phyloP scores from a whole-genome alignment of 2,888 invertebrate genomes.

The Dryobotodes eremita region DNA sequence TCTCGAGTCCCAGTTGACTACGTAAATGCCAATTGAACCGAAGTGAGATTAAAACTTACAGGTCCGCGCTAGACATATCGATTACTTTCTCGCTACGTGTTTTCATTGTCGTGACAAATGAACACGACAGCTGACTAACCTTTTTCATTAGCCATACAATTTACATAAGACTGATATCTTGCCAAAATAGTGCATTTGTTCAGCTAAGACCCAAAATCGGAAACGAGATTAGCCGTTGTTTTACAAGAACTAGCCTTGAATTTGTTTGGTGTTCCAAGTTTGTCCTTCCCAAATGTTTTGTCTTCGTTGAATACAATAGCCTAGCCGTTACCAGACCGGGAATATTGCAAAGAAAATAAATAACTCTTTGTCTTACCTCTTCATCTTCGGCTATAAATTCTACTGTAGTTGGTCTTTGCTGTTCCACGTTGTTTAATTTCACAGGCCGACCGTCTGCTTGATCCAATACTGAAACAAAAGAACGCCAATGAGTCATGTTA shows the following conservation, averaged over 20 bases:
- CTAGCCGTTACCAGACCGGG: not conserved
- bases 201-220: slow-evolving; percentile 19
- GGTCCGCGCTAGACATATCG: slow-evolving; percentile 73
- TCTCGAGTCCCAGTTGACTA: slow-evolving; percentile 42
- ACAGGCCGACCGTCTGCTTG: slow-evolving; percentile 82
- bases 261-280: slow-evolving; percentile 4
- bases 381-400: slow-evolving; percentile 87
- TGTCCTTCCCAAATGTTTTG: slow-evolving; percentile 8
- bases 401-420: slow-evolving; percentile 82
- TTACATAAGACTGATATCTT: slow-evolving; percentile 51
- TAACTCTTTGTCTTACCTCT: slow-evolving; percentile 75
- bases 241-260: slow-evolving; percentile 9
- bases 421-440: slow-evolving; percentile 80
- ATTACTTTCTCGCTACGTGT: slow-evolving; percentile 68
- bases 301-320: not conserved
- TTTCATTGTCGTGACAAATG: slow-evolving; percentile 61
- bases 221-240: slow-evolving; percentile 26
- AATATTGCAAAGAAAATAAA: slow-evolving; percentile 14
- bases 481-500: slow-evolving; percentile 51
- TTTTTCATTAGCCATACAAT: slow-evolving; percentile 49
- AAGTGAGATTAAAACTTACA: slow-evolving; percentile 65
- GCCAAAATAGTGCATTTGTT: slow-evolving; percentile 31
- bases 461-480: slow-evolving; percentile 87
- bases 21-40: slow-evolving; percentile 55
- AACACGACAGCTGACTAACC: slow-evolving; percentile 46